Evolutionary conservation across 2,888 invertebrate species (phyloP), one percentile per base, ranked within the genome.

Genomic region (Xestia rhomboidea): DNA sequence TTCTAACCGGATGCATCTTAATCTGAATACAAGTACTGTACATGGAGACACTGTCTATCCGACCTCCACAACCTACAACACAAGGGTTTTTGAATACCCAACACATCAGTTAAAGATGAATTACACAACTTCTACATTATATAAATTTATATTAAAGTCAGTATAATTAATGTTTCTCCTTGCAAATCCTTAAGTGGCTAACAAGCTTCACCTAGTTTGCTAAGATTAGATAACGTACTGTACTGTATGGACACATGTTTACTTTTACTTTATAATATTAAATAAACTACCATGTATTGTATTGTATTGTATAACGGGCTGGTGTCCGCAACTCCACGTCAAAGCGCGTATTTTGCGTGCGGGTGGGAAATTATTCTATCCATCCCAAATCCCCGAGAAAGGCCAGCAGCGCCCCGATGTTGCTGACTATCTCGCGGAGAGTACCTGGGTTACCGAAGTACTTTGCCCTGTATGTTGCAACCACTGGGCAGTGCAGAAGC

Each of bases 201-300:
- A 38, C 75, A 64, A 57, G 57, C 68, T 68, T 64, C 77, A 79
- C 77, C 79, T 54, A 79, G 77, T 82, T 62, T 41, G 2, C 1
- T n/a, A 10, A 64, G 79, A 82, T 79, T 27, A 79, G 79, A 79
- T 79, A 76, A 30, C 24, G 13, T 6, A 54, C 18, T 49, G 15
- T 54, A 18, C 54, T n/a, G 54, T 54, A n/a, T 13, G 0, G 8
- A 60, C 66, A 38, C 74, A 44, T 63, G 54, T 62, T 62, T n/a
- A 30, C 13, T 54, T 34, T 63, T 64, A 54, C 15, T 66, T 46
- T 27, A 24, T 54, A 34, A 27, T 77, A 34, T 63, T 34, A 63
- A 63, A 62, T 77, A 38, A 67, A 67, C 21, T 64, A 41, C 18
- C 15, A n/a, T 41, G n/a, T n/a, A n/a, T n/a, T n/a, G n/a, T n/a